These are phyloP conservation scores for Pipistrellus nathusii DNA, from an alignment of 2,797 vertebrate species.

Conservation along the genomic window DNA sequence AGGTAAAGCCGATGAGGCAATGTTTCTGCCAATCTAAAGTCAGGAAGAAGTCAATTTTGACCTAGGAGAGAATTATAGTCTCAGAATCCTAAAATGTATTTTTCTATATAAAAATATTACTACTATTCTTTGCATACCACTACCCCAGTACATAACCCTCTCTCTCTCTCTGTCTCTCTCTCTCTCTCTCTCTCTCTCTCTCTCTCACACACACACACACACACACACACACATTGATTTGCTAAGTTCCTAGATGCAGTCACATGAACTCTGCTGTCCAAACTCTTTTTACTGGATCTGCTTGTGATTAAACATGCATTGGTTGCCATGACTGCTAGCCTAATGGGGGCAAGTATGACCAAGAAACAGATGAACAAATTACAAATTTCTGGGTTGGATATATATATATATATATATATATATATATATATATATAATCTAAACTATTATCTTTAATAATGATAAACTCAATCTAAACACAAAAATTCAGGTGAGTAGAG, in stretches of 20 bases:
- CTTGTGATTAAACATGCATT: background rate
- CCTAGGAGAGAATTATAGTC: background rate
- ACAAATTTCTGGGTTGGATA: background rate
- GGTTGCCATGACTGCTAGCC: background rate
- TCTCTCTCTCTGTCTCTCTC: too few relatives aligned
- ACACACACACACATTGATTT: background rate
- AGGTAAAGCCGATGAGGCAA: background rate
- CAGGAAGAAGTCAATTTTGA: conserved; percentile 56
- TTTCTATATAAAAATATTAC: conserved; percentile 18
- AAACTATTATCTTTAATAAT: background rate
- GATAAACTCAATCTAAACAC: conserved; percentile 20
- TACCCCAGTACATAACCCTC: background rate
- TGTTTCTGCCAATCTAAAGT: conserved; percentile 39
- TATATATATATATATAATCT: background rate
- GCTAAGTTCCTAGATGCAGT: background rate
- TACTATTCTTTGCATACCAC: background rate
- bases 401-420: background rate
- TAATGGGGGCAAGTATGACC: background rate
- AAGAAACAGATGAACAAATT: background rate
- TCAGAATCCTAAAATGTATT: conserved; percentile 16
- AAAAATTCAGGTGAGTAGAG: background rate
- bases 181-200: too few relatives aligned
- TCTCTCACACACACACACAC: background rate
- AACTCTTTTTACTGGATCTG: background rate
- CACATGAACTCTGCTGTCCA: background rate